Evolutionary conservation across 2,113 vertebrate genomes (phyloP), one percentile per base, ranked within the genome.

Genomic region (Rhipidura dahli): DNA sequence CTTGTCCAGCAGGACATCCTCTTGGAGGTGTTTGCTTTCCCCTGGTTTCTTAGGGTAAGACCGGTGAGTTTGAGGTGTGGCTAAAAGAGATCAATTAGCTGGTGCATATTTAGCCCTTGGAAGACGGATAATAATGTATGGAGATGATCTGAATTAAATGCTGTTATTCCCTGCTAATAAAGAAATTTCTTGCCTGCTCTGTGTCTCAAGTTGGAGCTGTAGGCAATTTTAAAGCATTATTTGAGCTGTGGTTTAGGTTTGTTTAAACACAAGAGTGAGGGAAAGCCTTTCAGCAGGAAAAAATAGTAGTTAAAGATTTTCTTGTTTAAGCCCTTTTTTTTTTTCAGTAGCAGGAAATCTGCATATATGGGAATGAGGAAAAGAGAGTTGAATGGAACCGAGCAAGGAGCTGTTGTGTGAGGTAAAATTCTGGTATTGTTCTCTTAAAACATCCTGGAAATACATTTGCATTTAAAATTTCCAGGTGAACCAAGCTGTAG

Each of bases 381-480:
- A 56, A 80, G 19, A 59, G 30, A 66, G 39, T 54, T 8, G 2
- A 73, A 57, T 26, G 57, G 59, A 76, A 31, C 33, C 0, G 1
- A 89, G 79, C 0, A 0, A 68, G 57, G 44, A 93, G 65, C 72
- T 71, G 53, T 65, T 2, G 3, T 64, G 40, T 31, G 54, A 90
- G 50, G 82, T 91, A 63, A 91, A 90, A 86, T 87, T 93, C 64
- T 72, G 88, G 66, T 82, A 42, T 15, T 94, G 61, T 88, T 95
- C 68, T 69, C 53, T 86, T 23, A 5, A 56, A 53, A 63, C 71
- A 75, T 61, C 40, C 26, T 11, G 14, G 83, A 93, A 91, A 94
- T 92, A 66, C 23, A 90, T 94, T 81, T 96, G 75, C 93, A 96
- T 95, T 94, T 94, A 71, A 60, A 81, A 61, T 96, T 91, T 90